Evolutionary conservation across 2,797 vertebrate species (phyloP).

Genomic region (Melanotaenia nigrans): DNA sequence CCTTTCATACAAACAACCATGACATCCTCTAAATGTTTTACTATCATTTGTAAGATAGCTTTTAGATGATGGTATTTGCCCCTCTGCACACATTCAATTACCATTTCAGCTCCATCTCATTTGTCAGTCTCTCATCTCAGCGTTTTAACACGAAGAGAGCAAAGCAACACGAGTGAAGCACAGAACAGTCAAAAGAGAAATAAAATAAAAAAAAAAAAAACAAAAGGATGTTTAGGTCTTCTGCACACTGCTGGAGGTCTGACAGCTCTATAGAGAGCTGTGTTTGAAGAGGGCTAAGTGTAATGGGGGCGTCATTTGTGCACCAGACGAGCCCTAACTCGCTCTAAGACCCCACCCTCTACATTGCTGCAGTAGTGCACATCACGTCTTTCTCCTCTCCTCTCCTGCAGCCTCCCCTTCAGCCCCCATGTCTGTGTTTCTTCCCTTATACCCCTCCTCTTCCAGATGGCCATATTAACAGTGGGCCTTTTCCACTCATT

Average conservation of each 20-base stretch:
- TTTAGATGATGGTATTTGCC: constrained; percentile 17
- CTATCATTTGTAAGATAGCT: constrained; percentile 15
- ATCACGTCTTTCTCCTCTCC: constrained; percentile 47
- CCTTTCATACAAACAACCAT: background rate
- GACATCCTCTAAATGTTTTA: constrained; percentile 14
- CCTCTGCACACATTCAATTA: constrained; percentile 52
- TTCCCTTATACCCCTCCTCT: constrained; percentile 1
- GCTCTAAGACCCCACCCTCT: constrained; percentile 69
- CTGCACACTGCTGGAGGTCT: constrained; percentile 30
- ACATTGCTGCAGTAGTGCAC: constrained; percentile 72
- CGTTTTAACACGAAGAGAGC: constrained; percentile 13
- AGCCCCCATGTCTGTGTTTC: constrained; percentile 2
- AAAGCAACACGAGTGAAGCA: background rate
- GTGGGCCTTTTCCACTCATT: constrained; percentile 57
- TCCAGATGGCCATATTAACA: constrained; percentile 64
- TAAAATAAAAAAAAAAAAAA: background rate
- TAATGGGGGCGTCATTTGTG: constrained; percentile 42
- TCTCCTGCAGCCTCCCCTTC: constrained; percentile 36
- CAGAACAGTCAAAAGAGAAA: background rate
- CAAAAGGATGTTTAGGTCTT: background rate
- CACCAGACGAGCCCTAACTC: constrained; percentile 59
- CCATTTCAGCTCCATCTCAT: background rate
- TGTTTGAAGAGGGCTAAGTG: constrained; percentile 16
- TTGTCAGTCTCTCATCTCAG: background rate
- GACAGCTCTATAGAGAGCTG: constrained; percentile 24